A percentile compares a stretch with the other conserved stretches of the same genome.
Conservation (phyloP, 2,888 invertebrate genomes). For the Meteorus colon region DNA sequence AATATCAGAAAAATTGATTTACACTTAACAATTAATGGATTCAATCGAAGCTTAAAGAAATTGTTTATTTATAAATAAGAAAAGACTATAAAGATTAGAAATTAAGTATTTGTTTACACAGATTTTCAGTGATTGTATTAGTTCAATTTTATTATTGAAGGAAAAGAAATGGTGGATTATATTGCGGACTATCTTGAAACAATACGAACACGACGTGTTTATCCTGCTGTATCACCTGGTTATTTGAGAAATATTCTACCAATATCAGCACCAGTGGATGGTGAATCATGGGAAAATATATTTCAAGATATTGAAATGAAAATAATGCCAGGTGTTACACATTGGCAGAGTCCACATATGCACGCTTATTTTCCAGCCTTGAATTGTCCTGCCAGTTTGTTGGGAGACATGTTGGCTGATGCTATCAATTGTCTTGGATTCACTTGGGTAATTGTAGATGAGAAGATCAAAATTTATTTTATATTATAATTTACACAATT, state of each 20-base stretch:
- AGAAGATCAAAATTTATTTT: too few species aligned
- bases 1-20: too few species aligned
- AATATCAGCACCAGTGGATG: conserved; percentile 87
- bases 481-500: conserved; percentile 62
- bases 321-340: conserved; percentile 98
- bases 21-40: too few species aligned
- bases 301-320: conserved; percentile 93
- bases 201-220: conserved; percentile 91
- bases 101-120: too few species aligned
- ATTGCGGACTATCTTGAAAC: conserved; percentile 97
- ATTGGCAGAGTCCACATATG: conserved; percentile 98
- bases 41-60: too few species aligned
- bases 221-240: conserved; percentile 95
- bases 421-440: conserved; percentile 96
- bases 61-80: too few species aligned
- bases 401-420: conserved; percentile 97
- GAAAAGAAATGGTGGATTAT: conserved; percentile 98
- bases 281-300: conserved; percentile 94
- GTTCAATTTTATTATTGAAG: conserved; percentile 72
- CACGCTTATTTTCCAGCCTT: conserved; percentile 98
- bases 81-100: too few species aligned
- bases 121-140: too few species aligned
- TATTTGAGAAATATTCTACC: conserved; percentile 92
- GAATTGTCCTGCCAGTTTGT: conserved; percentile 93
- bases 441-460: conserved; percentile 85